Conservation (phyloP, 2,113 vertebrate species). For the Uria aalge region DNA sequence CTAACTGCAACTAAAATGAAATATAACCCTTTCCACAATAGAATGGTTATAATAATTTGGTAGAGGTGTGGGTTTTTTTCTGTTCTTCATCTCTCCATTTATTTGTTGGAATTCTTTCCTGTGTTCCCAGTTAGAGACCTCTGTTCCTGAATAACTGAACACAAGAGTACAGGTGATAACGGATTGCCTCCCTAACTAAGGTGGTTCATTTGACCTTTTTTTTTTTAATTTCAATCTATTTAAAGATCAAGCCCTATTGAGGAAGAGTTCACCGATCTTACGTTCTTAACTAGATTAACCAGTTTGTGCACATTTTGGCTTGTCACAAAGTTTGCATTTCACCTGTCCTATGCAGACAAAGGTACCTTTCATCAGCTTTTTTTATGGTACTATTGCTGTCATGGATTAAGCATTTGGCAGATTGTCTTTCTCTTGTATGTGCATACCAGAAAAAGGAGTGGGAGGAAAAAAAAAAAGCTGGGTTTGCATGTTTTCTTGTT, state of each 20-base stretch:
- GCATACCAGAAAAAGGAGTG: constrained; percentile 58
- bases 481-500: not conserved
- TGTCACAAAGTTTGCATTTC: constrained; percentile 77
- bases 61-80: not conserved
- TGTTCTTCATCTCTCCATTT: not conserved
- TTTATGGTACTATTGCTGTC: constrained; percentile 58
- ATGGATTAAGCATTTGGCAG: constrained; percentile 66
- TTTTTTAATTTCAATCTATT: not conserved
- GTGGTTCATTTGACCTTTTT: not conserved
- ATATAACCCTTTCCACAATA: not conserved
- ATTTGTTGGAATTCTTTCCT: not conserved
- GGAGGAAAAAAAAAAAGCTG: not conserved
- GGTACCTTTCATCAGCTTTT: constrained; percentile 64
- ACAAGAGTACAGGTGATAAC: not conserved
- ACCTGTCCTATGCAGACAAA: constrained; percentile 77
- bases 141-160: not conserved
- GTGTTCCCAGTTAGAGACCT: not conserved
- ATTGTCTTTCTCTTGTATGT: constrained; percentile 42
- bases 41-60: not conserved
- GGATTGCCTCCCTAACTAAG: not conserved
- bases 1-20: not conserved
- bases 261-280: constrained; percentile 73
- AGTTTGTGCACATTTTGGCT: constrained; percentile 63
- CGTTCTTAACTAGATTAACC: constrained; percentile 79
- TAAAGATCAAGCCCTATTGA: not conserved